phyloP scores from a whole-genome alignment of 2,113 vertebrate species.

The Synchiropus splendidus region DNA sequence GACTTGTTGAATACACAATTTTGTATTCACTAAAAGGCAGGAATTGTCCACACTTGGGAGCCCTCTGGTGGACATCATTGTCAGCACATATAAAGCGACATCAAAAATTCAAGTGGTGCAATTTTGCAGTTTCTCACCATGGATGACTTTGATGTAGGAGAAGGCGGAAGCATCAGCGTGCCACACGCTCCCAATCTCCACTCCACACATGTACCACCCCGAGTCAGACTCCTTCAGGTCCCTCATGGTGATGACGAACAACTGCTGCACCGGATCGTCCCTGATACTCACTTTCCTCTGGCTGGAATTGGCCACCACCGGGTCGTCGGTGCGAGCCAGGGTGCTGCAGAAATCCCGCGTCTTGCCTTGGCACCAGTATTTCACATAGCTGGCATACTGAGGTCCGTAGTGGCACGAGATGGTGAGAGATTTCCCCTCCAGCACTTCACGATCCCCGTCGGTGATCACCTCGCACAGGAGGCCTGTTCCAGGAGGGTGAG shows the following conservation, averaged over 20 bases:
- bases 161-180: constrained; percentile 27
- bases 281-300: constrained; percentile 37
- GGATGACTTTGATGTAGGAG: constrained; percentile 51
- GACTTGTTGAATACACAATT: background rate
- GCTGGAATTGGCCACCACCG: background rate
- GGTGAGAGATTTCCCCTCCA: constrained; percentile 50
- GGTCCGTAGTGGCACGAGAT: constrained; percentile 61
- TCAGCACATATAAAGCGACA: too few relatives aligned
- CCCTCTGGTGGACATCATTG: too few relatives aligned
- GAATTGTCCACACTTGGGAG: too few relatives aligned
- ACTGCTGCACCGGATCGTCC: constrained; percentile 52
- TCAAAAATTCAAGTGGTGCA: too few relatives aligned
- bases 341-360: constrained; percentile 54
- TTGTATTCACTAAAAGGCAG: too few relatives aligned
- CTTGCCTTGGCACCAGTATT: constrained; percentile 64
- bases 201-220: constrained; percentile 64
- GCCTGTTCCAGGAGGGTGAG: constrained; percentile 23
- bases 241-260: constrained; percentile 62
- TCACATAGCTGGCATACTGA: constrained; percentile 54
- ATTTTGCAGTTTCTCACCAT: too few relatives aligned
- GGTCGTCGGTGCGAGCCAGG: constrained; percentile 50
- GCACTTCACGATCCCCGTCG: constrained; percentile 15
- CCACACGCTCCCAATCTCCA: constrained; percentile 57
- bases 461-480: constrained; percentile 40
- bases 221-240: constrained; percentile 42